Conservation (phyloP, 1,140 invertebrate species). For the Orchestia grillus region DNA sequence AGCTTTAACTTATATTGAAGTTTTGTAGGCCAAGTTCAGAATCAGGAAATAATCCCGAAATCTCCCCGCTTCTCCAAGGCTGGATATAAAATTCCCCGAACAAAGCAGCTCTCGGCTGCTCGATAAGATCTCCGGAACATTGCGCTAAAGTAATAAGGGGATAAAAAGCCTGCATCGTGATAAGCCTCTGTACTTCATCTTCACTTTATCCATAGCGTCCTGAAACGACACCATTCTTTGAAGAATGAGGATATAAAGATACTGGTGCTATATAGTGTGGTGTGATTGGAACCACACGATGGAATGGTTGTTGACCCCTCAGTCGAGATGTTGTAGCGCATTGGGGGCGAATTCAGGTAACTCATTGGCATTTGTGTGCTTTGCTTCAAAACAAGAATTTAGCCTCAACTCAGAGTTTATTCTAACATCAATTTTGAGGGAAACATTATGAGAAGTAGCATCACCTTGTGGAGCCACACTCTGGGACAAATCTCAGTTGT, state of each 20-base stretch:
- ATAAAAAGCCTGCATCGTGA: background rate
- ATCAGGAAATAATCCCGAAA: background rate
- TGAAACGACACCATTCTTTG: background rate
- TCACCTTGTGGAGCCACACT: no score
- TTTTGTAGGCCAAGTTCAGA: background rate
- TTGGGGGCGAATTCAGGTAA: no score
- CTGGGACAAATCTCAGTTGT: no score
- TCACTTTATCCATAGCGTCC: background rate
- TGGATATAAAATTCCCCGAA: background rate
- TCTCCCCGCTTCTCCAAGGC: background rate
- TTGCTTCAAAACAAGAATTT: no score
- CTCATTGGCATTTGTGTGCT: no score
- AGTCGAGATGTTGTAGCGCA: no score
- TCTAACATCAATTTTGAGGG: no score
- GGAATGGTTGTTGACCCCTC: no score
- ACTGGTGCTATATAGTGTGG: no score
- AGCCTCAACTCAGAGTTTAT: no score
- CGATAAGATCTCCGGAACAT: background rate
- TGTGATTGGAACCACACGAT: no score
- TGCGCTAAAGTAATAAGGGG: background rate
- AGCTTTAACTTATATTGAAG: background rate
- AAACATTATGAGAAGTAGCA: no score
- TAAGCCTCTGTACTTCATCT: background rate
- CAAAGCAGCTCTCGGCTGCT: background rate
- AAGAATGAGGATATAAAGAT: background rate